Base-by-base conservation (phyloP, 2,888 invertebrate genomes). In the Dusona sp. region DNA sequence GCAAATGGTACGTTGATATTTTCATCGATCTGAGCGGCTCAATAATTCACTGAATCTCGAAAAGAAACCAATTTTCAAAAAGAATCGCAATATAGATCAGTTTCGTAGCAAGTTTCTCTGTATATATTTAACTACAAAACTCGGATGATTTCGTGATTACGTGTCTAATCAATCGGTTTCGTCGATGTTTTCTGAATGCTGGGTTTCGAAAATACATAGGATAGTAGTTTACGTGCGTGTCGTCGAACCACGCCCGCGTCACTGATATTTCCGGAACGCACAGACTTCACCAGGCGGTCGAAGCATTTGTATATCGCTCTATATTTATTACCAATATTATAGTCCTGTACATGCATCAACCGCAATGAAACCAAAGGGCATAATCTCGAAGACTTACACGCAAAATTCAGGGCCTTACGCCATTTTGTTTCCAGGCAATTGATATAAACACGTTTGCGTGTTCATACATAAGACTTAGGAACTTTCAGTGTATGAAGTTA, bases 211-310 rank as follows among this genome's bases (percentile, higher is more conserved):
- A 78, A 85, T 72, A 73, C 51, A 45, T 67, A 74, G 75, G 38
- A 77, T 79, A 65, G 65, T 61, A 72, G 22, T 73, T 22, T 73
- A 51, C 25, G 78, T 84, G 86, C 86, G 86, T 84, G 86, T 74
- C 78, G 81, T 61, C 54, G 78, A 80, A 84, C 83, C 83, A 78
- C 79, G 80, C 83, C 86, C 83, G 82, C 38, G 57, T 33, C 78
- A 73, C 36, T 77, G 83, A 83, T 84, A 84, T 84, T 86, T 86
- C 84, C 86, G 86, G 84, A 86, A 86, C 48, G 67, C 48, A 64
- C 57, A 73, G 81, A 74, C 38, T 81, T 81, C n/a, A 64, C 74
- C 36, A 54, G 67, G 33, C 64, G 19, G 45, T 45, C 36, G 22
- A 65, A 64, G 22, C 57, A 70, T 51, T 25, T 25, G 33, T n/a